phyloP scores from a whole-genome alignment of 2,113 vertebrate genomes.

The Pungitius pungitius region DNA sequence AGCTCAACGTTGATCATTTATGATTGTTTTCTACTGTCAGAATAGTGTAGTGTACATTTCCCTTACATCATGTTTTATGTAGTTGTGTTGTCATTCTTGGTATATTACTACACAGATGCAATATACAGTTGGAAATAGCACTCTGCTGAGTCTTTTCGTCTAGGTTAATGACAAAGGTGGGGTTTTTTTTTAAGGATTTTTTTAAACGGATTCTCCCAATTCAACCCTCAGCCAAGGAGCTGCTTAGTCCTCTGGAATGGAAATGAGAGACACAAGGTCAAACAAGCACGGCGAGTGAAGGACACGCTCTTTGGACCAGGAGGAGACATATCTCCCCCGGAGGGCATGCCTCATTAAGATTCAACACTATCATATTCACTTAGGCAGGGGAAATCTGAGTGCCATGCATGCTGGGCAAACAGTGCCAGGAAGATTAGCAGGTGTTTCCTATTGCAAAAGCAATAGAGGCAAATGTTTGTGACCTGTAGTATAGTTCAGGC shows the following conservation, averaged over 20 bases:
- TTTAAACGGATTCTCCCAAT: slow-evolving; percentile 37
- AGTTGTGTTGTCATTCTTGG: neutral
- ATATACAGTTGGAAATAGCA: neutral
- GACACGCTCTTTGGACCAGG: slow-evolving; percentile 47
- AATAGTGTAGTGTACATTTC: neutral
- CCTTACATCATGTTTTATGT: neutral
- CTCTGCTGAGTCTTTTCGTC: slow-evolving; percentile 32
- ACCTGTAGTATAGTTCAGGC: slow-evolving; percentile 31
- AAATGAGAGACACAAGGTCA: slow-evolving; percentile 55
- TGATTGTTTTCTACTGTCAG: neutral
- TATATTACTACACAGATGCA: neutral
- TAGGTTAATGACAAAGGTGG: slow-evolving; percentile 35
- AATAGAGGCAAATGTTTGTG: slow-evolving; percentile 8
- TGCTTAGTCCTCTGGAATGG: slow-evolving; percentile 44
- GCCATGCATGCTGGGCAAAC: slow-evolving; percentile 26
- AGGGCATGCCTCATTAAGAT: slow-evolving; percentile 63
- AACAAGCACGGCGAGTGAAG: slow-evolving; percentile 42
- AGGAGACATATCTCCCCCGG: slow-evolving; percentile 50
- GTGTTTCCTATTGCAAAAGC: slow-evolving; percentile 10
- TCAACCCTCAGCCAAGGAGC: slow-evolving; percentile 44
- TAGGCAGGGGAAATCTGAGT: slow-evolving; percentile 48
- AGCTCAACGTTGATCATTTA: neutral
- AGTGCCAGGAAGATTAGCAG: slow-evolving; percentile 31
- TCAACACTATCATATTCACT: slow-evolving; percentile 53
- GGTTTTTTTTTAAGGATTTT: slow-evolving; percentile 38